A percentile compares a stretch with the other conserved stretches of the same genome.
phyloP scores from a whole-genome alignment of 2,113 vertebrate genomes.

The Myanophis thanlyinensis region DNA sequence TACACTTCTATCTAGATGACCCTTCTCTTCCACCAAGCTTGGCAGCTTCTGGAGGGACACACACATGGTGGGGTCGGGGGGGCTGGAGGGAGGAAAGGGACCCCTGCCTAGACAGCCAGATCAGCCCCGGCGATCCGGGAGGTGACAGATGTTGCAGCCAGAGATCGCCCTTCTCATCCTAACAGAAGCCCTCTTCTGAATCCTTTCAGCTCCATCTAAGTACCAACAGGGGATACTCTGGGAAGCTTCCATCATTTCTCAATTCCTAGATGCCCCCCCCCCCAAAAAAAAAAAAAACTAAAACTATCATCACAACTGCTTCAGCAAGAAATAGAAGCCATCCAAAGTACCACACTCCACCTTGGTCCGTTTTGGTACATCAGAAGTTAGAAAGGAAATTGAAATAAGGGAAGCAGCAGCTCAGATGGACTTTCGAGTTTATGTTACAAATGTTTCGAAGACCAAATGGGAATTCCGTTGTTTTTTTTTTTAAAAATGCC shows the following conservation, averaged over 20 bases:
- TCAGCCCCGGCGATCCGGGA: background rate
- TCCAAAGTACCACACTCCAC: background rate
- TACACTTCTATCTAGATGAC: background rate
- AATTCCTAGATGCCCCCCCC: constrained; percentile 11
- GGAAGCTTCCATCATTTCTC: constrained; percentile 37
- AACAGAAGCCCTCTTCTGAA: constrained; percentile 25
- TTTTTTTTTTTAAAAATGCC: background rate
- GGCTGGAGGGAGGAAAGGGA: background rate
- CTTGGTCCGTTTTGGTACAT: fast-evolving
- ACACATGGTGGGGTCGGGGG: background rate
- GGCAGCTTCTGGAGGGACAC: background rate
- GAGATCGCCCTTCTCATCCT: background rate
- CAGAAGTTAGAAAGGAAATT: background rate
- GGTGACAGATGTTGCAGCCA: background rate
- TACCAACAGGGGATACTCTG: background rate
- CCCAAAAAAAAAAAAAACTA: too few relatives aligned
- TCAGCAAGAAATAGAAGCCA: background rate
- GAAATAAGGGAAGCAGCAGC: background rate
- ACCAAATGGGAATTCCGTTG: background rate
- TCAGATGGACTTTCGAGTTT: background rate
- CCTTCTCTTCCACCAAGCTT: background rate
- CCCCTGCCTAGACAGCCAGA: background rate
- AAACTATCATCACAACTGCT: constrained; percentile 10
- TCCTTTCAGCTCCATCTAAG: background rate
- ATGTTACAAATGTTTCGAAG: background rate